Evolutionary conservation across 2,113 vertebrate genomes (phyloP).

Genomic region (Grallaria varia): DNA sequence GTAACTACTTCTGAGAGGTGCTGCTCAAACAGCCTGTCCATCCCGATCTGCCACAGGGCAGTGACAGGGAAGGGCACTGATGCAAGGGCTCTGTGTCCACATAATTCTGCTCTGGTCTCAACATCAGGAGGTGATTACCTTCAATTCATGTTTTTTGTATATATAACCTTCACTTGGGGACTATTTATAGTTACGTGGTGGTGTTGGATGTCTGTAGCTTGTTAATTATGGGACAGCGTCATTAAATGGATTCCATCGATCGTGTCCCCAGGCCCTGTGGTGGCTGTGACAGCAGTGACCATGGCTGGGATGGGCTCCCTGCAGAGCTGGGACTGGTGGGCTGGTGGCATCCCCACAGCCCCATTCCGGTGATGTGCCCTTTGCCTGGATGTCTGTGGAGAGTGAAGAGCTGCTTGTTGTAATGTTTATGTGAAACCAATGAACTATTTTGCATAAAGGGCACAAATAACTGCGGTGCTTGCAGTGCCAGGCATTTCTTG

Average conservation of each 20-base stretch:
- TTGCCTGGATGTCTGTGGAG: rapidly evolving
- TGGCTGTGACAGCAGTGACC: not conserved
- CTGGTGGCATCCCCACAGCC: not conserved
- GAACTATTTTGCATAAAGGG: not conserved
- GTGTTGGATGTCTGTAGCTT: not conserved
- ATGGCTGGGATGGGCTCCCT: not conserved
- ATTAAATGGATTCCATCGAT: not conserved
- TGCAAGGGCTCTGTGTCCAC: not conserved
- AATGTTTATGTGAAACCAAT: not conserved
- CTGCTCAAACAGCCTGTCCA: not conserved
- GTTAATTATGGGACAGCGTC: not conserved
- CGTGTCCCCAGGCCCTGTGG: not conserved
- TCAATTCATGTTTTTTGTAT: not conserved
- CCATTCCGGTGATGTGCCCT: rapidly evolving
- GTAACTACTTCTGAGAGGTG: not conserved
- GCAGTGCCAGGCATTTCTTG: not conserved
- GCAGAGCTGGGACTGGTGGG: not conserved
- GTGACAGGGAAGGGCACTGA: not conserved
- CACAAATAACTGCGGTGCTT: not conserved
- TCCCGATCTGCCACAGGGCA: rapidly evolving
- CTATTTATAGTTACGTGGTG: not conserved
- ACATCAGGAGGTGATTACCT: not conserved
- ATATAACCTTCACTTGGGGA: not conserved
- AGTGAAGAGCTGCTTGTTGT: rapidly evolving
- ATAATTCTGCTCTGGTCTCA: rapidly evolving